These are phyloP conservation scores for Prunella fulvescens DNA, from an alignment of 2,113 vertebrate species.

Conservation along the genomic window DNA sequence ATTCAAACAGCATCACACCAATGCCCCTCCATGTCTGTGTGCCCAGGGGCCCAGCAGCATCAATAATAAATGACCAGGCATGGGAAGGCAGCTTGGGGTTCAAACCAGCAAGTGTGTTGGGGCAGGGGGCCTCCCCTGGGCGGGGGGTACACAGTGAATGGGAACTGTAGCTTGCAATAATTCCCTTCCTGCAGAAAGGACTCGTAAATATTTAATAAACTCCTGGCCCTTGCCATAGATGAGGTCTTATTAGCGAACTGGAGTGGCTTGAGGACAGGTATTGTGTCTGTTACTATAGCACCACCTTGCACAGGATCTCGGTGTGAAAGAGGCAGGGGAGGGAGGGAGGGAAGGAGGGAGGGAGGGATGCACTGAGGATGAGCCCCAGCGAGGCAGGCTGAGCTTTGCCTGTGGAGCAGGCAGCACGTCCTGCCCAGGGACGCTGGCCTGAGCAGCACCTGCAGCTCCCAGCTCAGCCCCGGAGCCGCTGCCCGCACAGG, in stretches of 20 bases:
- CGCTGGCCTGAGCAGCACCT: background rate
- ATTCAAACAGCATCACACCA: background rate
- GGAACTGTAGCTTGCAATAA: background rate
- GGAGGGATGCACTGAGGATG: constrained; percentile 18
- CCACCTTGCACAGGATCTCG: constrained; percentile 55
- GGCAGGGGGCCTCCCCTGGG: background rate
- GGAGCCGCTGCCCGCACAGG: background rate
- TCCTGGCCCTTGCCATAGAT: constrained; percentile 27
- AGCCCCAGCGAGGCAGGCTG: constrained; percentile 22
- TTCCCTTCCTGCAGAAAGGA: background rate
- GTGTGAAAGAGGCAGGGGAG: background rate
- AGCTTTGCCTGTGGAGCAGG: background rate
- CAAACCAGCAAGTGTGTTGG: background rate
- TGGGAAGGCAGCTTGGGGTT: background rate
- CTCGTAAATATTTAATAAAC: constrained; percentile 73
- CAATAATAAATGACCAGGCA: background rate
- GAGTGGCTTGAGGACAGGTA: constrained; percentile 67
- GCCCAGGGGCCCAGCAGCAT: background rate
- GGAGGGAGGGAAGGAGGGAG: background rate
- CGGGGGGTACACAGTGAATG: accelerated
- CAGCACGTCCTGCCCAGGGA: background rate
- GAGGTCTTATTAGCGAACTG: constrained; percentile 55
- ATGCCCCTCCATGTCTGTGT: background rate
- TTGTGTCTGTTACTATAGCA: constrained; percentile 75
- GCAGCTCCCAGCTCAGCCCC: background rate